Evolutionary conservation across 2,113 vertebrate species (phyloP).

Genomic region (Thunnus thynnus): DNA sequence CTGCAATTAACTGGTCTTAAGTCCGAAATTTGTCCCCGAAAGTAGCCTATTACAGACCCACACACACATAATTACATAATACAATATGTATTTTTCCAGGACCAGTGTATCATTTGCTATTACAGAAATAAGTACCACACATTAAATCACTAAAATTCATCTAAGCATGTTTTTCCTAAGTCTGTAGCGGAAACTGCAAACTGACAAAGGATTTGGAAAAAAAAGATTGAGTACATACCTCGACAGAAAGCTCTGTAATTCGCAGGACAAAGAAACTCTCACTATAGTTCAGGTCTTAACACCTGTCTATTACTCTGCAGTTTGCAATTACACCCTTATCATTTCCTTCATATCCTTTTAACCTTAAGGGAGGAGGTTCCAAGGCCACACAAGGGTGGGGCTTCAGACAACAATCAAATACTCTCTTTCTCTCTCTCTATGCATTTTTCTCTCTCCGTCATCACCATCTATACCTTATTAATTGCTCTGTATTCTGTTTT

Average conservation of each 20-base stretch:
- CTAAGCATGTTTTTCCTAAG: not conserved
- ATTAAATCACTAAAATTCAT: not conserved
- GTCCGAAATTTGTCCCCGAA: no score
- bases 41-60: no score
- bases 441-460: constrained; percentile 34
- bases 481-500: constrained; percentile 44
- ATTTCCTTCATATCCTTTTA: constrained; percentile 65
- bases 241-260: constrained; percentile 19
- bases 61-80: not conserved
- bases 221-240: constrained; percentile 62
- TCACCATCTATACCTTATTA: not conserved
- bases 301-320: constrained; percentile 42
- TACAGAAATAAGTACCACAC: not conserved
- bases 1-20: no score
- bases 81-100: not conserved
- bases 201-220: not conserved
- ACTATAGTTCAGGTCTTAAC: constrained; percentile 5
- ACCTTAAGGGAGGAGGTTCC: constrained; percentile 85
- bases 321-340: constrained; percentile 56
- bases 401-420: constrained; percentile 73
- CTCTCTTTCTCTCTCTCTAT: constrained; percentile 10
- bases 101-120: not conserved
- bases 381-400: constrained; percentile 90
- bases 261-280: constrained; percentile 3
- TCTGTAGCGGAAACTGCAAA: not conserved